These are phyloP conservation scores for Gymnocephalus cernua DNA, from an alignment of 2,113 vertebrate species.

Conservation along the genomic window DNA sequence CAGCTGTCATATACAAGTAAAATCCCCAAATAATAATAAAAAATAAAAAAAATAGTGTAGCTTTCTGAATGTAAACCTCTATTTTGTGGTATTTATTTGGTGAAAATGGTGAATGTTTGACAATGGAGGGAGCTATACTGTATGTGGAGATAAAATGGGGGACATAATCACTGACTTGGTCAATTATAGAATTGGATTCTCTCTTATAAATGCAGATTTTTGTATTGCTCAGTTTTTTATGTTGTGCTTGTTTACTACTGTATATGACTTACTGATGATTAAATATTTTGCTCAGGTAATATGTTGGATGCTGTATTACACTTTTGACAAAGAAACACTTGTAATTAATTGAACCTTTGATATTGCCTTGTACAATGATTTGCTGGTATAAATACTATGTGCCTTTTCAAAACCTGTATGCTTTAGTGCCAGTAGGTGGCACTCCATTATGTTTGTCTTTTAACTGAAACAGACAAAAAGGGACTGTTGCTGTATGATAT, in stretches of 20 bases:
- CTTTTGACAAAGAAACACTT: slow-evolving; percentile 9
- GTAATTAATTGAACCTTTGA: neutral
- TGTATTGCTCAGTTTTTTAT: slow-evolving; percentile 22
- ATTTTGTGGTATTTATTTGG: slow-evolving; percentile 68
- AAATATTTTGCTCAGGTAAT: slow-evolving; percentile 71
- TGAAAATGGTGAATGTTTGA: slow-evolving; percentile 38
- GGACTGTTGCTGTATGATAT: neutral
- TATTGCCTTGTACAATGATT: slow-evolving; percentile 15
- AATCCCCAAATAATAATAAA: no score
- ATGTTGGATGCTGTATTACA: slow-evolving; percentile 41
- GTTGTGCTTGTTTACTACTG: slow-evolving; percentile 50
- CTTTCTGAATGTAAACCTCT: slow-evolving; percentile 27
- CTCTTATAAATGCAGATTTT: slow-evolving; percentile 29
- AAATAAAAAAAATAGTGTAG: neutral
- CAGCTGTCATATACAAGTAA: no score
- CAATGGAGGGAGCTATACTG: neutral
- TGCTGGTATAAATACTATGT: slow-evolving; percentile 16
- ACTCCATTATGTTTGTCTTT: slow-evolving; percentile 13
- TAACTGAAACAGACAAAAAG: slow-evolving; percentile 2
- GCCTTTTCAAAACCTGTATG: slow-evolving; percentile 28
- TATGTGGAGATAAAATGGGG: neutral
- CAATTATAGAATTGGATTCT: slow-evolving; percentile 8
- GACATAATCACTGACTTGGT: slow-evolving; percentile 22
- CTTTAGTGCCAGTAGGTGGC: slow-evolving; percentile 59
- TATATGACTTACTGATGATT: slow-evolving; percentile 39